Base-by-base conservation (phyloP, 35 echinoderm and acorn worm genomes). In the Diadema setosum region DNA sequence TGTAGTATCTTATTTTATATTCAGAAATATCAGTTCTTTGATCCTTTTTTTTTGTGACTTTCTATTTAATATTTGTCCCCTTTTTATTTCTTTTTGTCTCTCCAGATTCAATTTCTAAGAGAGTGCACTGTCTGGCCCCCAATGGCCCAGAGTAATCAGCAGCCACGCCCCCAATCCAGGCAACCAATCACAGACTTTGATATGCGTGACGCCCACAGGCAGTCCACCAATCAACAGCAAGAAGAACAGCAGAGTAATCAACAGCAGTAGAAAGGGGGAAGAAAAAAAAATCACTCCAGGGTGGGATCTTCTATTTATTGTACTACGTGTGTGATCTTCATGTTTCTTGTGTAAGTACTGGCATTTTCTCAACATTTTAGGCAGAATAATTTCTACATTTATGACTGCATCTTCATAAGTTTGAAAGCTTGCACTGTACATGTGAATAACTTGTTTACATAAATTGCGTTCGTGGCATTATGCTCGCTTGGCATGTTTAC, bases 171-270 rank as follows among this genome's bases (percentile, higher is more conserved):
- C 73, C 40, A 78, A 9, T n/a, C 33, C 73, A 42, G 73, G 73
- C 73, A 78, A 78, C 39, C 39, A 78, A 78, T 78, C 73, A 78
- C 40, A 39, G 73, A 78, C 73, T 78, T 78, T 78, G 73, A 78
- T 78, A 78, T 78, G 73, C 73, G 73, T 78, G 73, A 78, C 73
- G 40, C 73, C 35, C 73, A 78, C 40, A 78, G 73, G 73, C 73
- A 78, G 40, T 78, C 73, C 6, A 52, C 48, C 48, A 52, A 52
- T 52, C 48, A 52, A n/a, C 73, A 78, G 73, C 35, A 78, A 78
- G 27, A 78, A 78, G 63, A 67, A 67, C 63, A 67, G 20, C 37
- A 2, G 25, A 67, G 63, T 67, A 33, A 67, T 67, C 6, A 8
- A 12, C 27, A 67, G 4, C 63, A 67, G 63, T 34, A 67, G 37